A percentile compares a stretch with the other conserved stretches of the same genome.
Conservation (phyloP, 2,797 vertebrate genomes). For the Otolemur crassicaudatus region DNA sequence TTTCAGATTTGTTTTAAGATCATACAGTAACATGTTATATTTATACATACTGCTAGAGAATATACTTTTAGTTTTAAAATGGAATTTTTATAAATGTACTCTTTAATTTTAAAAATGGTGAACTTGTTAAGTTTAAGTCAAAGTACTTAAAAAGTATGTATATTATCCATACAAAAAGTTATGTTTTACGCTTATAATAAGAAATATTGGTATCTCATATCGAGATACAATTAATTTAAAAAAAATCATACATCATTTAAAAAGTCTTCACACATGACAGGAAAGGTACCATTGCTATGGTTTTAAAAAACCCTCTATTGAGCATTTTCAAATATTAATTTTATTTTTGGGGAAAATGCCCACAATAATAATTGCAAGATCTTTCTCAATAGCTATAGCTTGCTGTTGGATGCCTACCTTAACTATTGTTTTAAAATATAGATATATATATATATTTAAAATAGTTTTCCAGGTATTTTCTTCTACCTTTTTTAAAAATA, state of each 20-base stretch:
- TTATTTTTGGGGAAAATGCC: constrained; percentile 70
- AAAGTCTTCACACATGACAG: constrained; percentile 79
- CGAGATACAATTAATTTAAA: constrained; percentile 86
- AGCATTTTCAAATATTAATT: constrained; percentile 78
- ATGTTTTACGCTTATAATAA: constrained; percentile 88
- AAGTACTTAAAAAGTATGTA: constrained; percentile 91
- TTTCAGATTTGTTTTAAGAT: constrained; percentile 94
- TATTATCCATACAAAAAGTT: constrained; percentile 90
- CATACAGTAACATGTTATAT: constrained; percentile 91
- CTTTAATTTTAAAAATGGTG: constrained; percentile 90
- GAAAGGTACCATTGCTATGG: constrained; percentile 75
- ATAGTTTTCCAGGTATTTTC: constrained; percentile 82
- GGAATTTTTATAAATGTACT: constrained; percentile 91
- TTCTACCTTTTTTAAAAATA: constrained; percentile 82
- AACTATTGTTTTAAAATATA: constrained; percentile 71
- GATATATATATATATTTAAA: constrained; percentile 67
- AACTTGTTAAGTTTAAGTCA: constrained; percentile 88
- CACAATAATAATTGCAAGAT: constrained; percentile 64
- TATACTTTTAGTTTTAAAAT: constrained; percentile 92
- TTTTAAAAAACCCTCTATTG: constrained; percentile 69
- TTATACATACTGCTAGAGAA: constrained; percentile 93
- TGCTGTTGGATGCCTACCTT: constrained; percentile 83
- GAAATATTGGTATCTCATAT: constrained; percentile 89
- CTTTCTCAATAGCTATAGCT: constrained; percentile 83
- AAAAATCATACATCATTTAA: constrained; percentile 76